These are phyloP conservation scores for Parasteatoda tepidariorum DNA, from an alignment of 1,140 invertebrate genomes.

Conservation along the genomic window DNA sequence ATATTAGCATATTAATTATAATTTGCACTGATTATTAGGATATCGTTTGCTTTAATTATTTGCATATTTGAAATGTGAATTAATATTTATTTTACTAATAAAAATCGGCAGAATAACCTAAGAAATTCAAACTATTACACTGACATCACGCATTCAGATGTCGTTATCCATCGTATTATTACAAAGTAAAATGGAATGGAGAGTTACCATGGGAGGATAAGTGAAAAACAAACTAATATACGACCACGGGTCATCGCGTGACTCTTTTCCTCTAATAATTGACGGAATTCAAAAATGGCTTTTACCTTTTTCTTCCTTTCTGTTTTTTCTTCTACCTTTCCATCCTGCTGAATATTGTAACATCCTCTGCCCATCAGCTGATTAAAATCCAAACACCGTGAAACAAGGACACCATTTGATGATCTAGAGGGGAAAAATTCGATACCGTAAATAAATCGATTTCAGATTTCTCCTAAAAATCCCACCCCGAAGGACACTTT, in stretches of 20 bases:
- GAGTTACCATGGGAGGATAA: background rate
- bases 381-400: constrained; percentile 53
- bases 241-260: background rate
- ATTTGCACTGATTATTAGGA: too few relatives aligned
- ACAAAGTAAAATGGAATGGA: background rate
- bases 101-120: too few relatives aligned
- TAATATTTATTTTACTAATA: background rate
- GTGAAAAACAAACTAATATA: background rate
- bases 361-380: constrained; percentile 33
- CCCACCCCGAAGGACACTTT: too few relatives aligned
- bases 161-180: too few relatives aligned
- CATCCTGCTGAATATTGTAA: constrained; percentile 1
- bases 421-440: background rate
- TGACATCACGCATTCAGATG: too few relatives aligned
- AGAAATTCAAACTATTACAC: too few relatives aligned
- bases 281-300: background rate
- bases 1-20: too few relatives aligned
- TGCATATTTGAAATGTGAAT: background rate
- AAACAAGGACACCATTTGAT: background rate
- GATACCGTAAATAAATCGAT: background rate
- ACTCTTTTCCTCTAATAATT: background rate
- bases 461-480: background rate
- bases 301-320: background rate
- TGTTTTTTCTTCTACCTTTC: background rate
- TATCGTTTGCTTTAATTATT: too few relatives aligned